Evolutionary conservation across 2,797 vertebrate species (phyloP).

Genomic region (Nyctalus aviator): DNA sequence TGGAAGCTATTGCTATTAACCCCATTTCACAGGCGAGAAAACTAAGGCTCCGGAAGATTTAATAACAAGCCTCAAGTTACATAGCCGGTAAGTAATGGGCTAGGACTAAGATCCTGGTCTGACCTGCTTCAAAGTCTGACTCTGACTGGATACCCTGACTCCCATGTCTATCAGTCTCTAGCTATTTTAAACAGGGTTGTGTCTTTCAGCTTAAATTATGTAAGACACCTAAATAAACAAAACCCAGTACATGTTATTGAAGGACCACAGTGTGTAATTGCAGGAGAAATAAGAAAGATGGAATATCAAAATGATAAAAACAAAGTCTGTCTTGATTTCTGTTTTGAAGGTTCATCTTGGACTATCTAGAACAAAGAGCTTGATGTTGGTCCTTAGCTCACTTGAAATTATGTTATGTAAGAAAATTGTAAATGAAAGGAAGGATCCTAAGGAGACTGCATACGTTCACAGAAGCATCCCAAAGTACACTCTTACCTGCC

Average conservation of each 20-base stretch:
- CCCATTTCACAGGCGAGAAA: constrained; percentile 1
- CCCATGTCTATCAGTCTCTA: not conserved
- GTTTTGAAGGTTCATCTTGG: not conserved
- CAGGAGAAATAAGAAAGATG: not conserved
- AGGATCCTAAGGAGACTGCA: not conserved
- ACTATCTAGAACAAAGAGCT: not conserved
- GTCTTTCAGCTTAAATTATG: constrained; percentile 1
- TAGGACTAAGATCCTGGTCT: not conserved
- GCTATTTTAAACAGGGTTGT: constrained; percentile 32
- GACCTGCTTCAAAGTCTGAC: not conserved
- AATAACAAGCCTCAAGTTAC: not conserved
- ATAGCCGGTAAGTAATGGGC: not conserved
- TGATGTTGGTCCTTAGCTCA: not conserved
- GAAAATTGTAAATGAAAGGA: not conserved
- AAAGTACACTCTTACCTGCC: not conserved
- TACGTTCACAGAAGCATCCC: not conserved
- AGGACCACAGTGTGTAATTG: not conserved
- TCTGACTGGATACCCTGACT: not conserved
- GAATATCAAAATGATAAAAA: not conserved
- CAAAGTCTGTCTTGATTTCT: not conserved
- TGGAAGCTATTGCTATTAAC: not conserved
- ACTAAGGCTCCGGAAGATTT: not conserved
- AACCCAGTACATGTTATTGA: not conserved
- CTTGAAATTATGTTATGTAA: not conserved
- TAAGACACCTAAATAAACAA: not conserved